Evolutionary conservation across 2,888 invertebrate species (phyloP), one percentile per base, ranked within the genome.

Genomic region (Drosophila peninsularis): DNA sequence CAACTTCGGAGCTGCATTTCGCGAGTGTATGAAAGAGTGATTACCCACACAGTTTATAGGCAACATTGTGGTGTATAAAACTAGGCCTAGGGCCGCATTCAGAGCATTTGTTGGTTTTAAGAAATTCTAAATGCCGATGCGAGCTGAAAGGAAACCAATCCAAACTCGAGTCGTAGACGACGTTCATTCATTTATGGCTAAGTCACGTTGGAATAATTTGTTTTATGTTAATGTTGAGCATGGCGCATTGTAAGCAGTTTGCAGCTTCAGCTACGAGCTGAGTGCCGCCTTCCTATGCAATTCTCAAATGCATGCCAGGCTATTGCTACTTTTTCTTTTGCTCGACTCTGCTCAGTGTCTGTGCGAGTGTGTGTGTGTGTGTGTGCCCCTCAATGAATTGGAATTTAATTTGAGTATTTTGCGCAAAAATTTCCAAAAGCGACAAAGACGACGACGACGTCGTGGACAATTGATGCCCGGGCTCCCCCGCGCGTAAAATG

Each of bases 151-250:
- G 55, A 73, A 75, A 69, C 37, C 74, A 78, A 75, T 75, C 37
- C 74, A 55, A 78, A n/a, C 67, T 64, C 52, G 53, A 62, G 74
- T 62, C 64, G 78, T 69, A 44, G 78, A 75, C 81, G 68, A 67
- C 55, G 87, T 61, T 82, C 89, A 90, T 88, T 92, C 92, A 92
- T 92, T 92, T 92, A 92, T 92, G 92, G 92, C 89, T 90, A 86
- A 92, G 92, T 92, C 92, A 92, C 92, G 92, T 92, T 92, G 92
- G 92, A 92, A 92, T 92, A 92, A 92, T 92, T 92, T 92, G 92
- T 92, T 91, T 92, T 92, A 92, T 92, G 92, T 92, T 92, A 92
- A 92, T 92, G 91, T 79, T 75, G 82, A 89, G 86, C 88, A 90
- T 89, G 89, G 84, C 83, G 75, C 88, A 89, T 83, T 90, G 90